Percentiles rank a stretch among this genome's conserved stretches.
These are phyloP conservation scores for Penaeus chinensis DNA, from an alignment of 1,140 invertebrate species.

Conservation along the genomic window DNA sequence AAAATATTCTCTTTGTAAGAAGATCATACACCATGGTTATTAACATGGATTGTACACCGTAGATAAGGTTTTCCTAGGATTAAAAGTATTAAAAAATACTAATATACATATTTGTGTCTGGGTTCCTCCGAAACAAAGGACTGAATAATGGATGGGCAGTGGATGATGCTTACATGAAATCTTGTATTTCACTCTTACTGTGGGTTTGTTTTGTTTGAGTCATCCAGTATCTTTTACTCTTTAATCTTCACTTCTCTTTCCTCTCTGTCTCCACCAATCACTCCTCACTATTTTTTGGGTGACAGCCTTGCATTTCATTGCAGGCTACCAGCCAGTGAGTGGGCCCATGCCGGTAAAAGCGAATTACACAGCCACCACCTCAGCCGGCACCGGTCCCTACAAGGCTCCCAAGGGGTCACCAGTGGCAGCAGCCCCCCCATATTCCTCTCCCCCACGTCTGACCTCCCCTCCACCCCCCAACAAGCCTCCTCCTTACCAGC, in stretches of 20 bases:
- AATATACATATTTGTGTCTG: no score
- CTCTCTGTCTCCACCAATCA: constrained; percentile 31
- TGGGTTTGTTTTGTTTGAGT: constrained; percentile 20
- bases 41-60: no score
- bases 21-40: no score
- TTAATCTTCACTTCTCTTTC: constrained; percentile 6
- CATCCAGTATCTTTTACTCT: constrained; percentile 2
- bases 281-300: constrained; percentile 35
- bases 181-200: constrained; percentile 14
- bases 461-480: constrained; percentile 58
- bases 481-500: constrained; percentile 55
- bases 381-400: constrained; percentile 50
- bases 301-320: constrained; percentile 56
- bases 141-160: not conserved
- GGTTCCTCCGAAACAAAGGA: no score
- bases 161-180: not conserved
- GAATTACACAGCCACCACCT: constrained; percentile 59
- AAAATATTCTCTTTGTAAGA: no score
- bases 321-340: constrained; percentile 64
- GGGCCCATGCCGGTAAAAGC: constrained; percentile 62
- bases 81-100: no score
- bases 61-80: no score
- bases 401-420: constrained; percentile 59
- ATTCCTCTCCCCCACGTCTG: constrained; percentile 57
- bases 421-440: constrained; percentile 60